These are phyloP conservation scores for Tipula helvola DNA, from an alignment of 2,888 invertebrate species.

Conservation along the genomic window DNA sequence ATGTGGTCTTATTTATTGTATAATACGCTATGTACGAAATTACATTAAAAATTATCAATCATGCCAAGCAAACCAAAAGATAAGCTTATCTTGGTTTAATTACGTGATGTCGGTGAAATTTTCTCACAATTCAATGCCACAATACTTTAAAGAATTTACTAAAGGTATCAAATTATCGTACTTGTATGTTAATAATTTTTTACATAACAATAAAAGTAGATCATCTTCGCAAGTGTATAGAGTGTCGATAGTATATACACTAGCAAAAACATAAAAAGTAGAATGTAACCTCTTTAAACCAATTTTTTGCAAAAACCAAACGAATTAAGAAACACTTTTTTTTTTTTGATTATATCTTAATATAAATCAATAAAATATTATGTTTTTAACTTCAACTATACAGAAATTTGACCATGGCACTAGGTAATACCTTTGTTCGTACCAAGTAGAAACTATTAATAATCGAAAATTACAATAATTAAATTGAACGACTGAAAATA, in stretches of 20 bases:
- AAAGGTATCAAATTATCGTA: too few species aligned
- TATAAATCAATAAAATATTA: background rate
- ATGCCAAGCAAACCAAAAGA: too few species aligned
- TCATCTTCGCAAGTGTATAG: background rate
- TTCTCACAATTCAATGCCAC: too few species aligned
- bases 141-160: too few species aligned
- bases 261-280: background rate
- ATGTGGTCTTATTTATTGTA: too few species aligned
- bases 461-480: background rate
- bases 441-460: background rate
- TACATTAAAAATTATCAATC: too few species aligned
- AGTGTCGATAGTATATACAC: background rate
- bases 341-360: background rate
- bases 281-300: background rate
- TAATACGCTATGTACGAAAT: too few species aligned
- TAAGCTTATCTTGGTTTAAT: too few species aligned
- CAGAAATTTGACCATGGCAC: background rate
- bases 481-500: background rate
- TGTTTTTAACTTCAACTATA: background rate
- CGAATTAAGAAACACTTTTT: background rate
- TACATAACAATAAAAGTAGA: background rate
- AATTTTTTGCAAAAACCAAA: background rate
- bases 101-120: too few species aligned
- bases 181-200: background rate
- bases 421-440: background rate